Evolutionary conservation across 1,140 invertebrate genomes (phyloP).

Genomic region (Danaus melanippus): DNA sequence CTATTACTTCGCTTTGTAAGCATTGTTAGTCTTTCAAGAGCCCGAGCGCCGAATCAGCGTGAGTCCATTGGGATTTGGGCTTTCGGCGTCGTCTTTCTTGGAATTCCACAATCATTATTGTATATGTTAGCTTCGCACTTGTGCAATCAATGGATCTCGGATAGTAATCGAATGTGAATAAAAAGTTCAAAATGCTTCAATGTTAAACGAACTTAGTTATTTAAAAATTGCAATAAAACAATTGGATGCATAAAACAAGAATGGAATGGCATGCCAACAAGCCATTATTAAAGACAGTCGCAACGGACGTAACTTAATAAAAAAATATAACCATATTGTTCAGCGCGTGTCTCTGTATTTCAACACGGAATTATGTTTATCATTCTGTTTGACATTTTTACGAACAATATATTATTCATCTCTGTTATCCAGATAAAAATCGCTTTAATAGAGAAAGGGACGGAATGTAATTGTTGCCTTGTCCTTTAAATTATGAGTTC

Average conservation of each 20-base stretch:
- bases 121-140: slow-evolving; percentile 6
- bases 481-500: slow-evolving; percentile 37
- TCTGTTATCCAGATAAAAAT: slow-evolving; percentile 30
- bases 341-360: slow-evolving; percentile 43
- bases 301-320: too few species aligned
- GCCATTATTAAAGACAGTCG: too few species aligned
- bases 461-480: slow-evolving; percentile 41
- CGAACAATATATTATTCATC: slow-evolving; percentile 50
- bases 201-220: too few species aligned
- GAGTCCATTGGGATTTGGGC: slow-evolving; percentile 27
- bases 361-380: slow-evolving; percentile 66
- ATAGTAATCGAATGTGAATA: too few species aligned
- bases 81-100: slow-evolving; percentile 30
- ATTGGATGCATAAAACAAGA: too few species aligned
- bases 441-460: slow-evolving; percentile 32
- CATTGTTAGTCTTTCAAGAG: slow-evolving; percentile 43
- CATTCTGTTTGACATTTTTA: slow-evolving; percentile 68
- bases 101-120: slow-evolving; percentile 28
- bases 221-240: too few species aligned
- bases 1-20: slow-evolving; percentile 42
- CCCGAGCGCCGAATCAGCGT: slow-evolving; percentile 41
- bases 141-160: slow-evolving; percentile 13
- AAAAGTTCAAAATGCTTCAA: too few species aligned
- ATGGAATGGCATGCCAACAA: too few species aligned
- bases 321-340: slow-evolving; percentile 36